Conservation (phyloP, 2,888 invertebrate genomes). For the Rapana venosa region DNA sequence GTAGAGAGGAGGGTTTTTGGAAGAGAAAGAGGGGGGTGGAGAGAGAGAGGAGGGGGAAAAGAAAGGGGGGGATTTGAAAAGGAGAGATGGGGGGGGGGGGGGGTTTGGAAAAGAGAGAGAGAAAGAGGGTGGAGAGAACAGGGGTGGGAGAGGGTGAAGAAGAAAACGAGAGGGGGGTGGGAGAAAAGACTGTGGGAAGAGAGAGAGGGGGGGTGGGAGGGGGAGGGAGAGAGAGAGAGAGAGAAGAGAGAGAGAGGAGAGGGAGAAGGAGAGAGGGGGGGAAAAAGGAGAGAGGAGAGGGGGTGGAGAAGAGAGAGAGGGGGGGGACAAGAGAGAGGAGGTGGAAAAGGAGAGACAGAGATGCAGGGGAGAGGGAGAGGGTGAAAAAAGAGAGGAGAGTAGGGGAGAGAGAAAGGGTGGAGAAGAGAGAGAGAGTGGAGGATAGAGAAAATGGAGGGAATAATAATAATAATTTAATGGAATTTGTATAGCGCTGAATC, state of each 20-base stretch:
- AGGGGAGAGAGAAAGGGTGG: background rate
- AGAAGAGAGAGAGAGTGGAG: too few relatives aligned
- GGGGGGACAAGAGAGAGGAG: background rate
- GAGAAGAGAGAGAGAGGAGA: background rate
- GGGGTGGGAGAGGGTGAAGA: background rate
- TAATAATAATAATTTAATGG: too few relatives aligned
- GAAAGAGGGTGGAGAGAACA: background rate
- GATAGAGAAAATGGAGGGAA: too few relatives aligned
- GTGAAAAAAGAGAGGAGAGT: background rate
- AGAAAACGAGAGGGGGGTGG: background rate
- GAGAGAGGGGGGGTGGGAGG: too few relatives aligned
- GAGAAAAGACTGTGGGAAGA: too few relatives aligned
- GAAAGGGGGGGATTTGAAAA: background rate
- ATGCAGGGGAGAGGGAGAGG: background rate
- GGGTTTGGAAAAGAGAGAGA: background rate
- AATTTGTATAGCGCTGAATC: too few relatives aligned
- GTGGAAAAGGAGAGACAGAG: background rate
- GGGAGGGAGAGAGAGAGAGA: constrained; percentile 21
- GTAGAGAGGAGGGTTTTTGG: background rate
- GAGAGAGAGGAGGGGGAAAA: background rate
- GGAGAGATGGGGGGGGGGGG: background rate
- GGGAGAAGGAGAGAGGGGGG: constrained; percentile 23
- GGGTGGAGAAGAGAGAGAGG: background rate
- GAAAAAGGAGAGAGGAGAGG: constrained; percentile 9
- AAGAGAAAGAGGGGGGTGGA: background rate